Percentiles rank a stretch among this genome's conserved stretches.
These are phyloP conservation scores for Eilema depressum DNA, from an alignment of 2,888 invertebrate species.

Conservation along the genomic window DNA sequence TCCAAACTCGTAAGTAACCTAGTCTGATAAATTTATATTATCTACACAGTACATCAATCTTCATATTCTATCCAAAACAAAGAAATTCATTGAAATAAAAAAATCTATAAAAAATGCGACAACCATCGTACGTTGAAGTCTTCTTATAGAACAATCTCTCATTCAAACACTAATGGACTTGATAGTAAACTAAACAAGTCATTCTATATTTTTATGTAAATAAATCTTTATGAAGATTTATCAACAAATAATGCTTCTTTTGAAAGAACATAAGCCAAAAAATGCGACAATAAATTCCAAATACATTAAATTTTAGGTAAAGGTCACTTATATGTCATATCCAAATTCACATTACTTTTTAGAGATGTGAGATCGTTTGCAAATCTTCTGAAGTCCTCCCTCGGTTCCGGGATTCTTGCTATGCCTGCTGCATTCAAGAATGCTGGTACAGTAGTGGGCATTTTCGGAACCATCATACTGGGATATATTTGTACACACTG, in stretches of 20 bases:
- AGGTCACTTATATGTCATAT: background rate
- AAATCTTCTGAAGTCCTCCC: conserved; percentile 97
- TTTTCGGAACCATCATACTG: conserved; percentile 92
- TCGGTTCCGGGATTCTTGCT: conserved; percentile 96
- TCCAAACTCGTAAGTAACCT: conserved; percentile 82
- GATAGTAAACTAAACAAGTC: background rate
- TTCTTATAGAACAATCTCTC: conserved; percentile 16
- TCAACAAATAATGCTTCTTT: conserved; percentile 3
- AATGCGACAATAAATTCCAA: background rate
- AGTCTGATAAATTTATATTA: conserved; percentile 1
- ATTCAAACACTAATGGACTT: conserved; percentile 24
- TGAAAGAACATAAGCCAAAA: background rate
- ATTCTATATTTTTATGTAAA: conserved; percentile 1
- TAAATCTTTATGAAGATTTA: conserved; percentile 1
- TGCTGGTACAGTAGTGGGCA: conserved; percentile 93
- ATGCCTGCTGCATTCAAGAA: conserved; percentile 96
- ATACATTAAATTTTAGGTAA: background rate
- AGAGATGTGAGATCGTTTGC: conserved; percentile 94
- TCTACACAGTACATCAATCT: conserved; percentile 5
- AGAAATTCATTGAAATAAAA: conserved; percentile 22
- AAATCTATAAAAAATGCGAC: conserved; percentile 1
- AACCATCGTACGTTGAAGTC: background rate
- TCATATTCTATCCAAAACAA: conserved; percentile 16
- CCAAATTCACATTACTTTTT: conserved; percentile 59
- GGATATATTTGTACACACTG: conserved; percentile 97